phyloP scores from a whole-genome alignment of 2,888 invertebrate species.

The Siphlonurus alternatus region DNA sequence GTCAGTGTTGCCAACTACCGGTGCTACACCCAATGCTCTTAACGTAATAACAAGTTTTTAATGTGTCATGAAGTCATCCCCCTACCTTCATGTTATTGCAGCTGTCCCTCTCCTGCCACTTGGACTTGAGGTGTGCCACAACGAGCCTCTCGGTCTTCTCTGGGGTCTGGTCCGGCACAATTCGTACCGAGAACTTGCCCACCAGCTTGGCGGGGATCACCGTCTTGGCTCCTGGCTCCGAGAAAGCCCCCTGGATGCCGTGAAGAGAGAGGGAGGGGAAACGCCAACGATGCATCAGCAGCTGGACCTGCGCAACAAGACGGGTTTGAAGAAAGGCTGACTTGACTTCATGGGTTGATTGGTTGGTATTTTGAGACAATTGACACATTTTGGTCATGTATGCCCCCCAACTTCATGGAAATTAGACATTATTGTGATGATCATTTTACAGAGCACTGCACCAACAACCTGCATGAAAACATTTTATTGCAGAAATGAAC shows the following conservation, averaged over 20 bases:
- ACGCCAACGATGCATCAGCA: conserved; percentile 92
- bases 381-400: too few relatives aligned
- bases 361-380: too few relatives aligned
- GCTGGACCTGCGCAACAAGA: conserved; percentile 36
- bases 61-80: too few relatives aligned
- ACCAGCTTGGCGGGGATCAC: conserved; percentile 86
- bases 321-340: too few relatives aligned
- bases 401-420: neutral
- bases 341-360: too few relatives aligned
- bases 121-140: conserved; percentile 50
- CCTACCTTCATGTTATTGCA: conserved; percentile 73
- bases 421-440: neutral
- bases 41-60: too few relatives aligned
- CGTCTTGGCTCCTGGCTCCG: conserved; percentile 85
- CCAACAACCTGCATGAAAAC: neutral
- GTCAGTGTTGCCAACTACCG: too few relatives aligned
- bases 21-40: too few relatives aligned
- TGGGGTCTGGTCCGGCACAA: conserved; percentile 89
- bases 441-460: neutral
- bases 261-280: conserved; percentile 86
- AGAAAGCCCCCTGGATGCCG: conserved; percentile 90
- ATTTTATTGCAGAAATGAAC: too few relatives aligned
- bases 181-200: conserved; percentile 92
- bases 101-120: conserved; percentile 64
- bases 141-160: conserved; percentile 67